Base-by-base conservation (phyloP, 1,140 invertebrate species). In the Drosophila grimshawi region DNA sequence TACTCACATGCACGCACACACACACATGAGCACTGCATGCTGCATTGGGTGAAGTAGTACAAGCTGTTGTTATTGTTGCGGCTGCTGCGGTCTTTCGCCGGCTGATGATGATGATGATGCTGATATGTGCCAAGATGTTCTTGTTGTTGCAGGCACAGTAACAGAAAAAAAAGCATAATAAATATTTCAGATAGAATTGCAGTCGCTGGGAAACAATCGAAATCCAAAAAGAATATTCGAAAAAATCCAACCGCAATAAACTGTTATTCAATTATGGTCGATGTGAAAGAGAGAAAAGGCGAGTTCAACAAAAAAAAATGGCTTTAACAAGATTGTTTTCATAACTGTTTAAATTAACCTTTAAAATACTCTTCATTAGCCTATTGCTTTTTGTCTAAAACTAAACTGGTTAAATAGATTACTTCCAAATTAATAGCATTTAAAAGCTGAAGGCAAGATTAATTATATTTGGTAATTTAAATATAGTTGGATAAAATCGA, bases 1-100 rank as follows among this genome's bases (percentile, higher is more conserved):
- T 29, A 41, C 37, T 43, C 52, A 57, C 53, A 52, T 30, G 52
- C 45, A 59, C 29, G 41, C 39, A 30, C 51, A 62, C 48, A 37
- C 27, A 48, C 35, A 7, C 19, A 60, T 49, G 35, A 35, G 55
- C 30, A 8, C 7, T 32, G 59, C 59, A 52, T 39, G 56, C 48
- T 74, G 72, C 65, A 63, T 8, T 70, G 73, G 73, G 52, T 71
- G 67, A 70, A 60, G 73, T 76, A 71, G 67, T 63, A 60, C 46
- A 70, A 69, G 55, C 52, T 72, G 37, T 57, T 74, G 64, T 37
- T 30, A 33, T 29, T 59, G 52, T n/a, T 75, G 57, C 49, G 37
- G 72, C 41, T 70, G 73, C 60, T 76, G 66, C 43, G 57, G 65
- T 19, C 53, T 70, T 45, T 52, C 72, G 73, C 56, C 56, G 35